A percentile compares a stretch with the other conserved stretches of the same genome.
Conservation (phyloP, 2,888 invertebrate genomes). For the Phasia obesa region DNA sequence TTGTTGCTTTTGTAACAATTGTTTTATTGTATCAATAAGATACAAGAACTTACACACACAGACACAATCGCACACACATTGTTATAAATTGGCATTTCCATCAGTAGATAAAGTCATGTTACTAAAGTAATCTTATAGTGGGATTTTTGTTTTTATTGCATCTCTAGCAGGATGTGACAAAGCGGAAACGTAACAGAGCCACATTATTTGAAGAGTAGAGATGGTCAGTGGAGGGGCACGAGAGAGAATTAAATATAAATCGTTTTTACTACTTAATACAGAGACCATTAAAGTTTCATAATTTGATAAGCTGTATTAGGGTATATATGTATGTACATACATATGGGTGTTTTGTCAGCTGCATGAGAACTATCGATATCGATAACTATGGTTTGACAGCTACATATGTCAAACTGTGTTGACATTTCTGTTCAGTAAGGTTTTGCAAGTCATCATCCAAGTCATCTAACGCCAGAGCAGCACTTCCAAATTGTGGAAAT, state of each 20-base stretch:
- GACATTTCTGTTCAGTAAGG: too few species aligned
- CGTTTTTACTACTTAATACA: background rate
- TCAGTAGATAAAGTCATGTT: conserved; percentile 68
- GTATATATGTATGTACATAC: too few species aligned
- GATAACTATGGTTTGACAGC: too few species aligned
- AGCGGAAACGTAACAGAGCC: conserved; percentile 49
- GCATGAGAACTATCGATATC: too few species aligned
- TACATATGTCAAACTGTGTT: too few species aligned
- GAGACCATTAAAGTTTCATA: too few species aligned
- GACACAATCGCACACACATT: background rate
- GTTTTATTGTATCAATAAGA: conserved; percentile 28
- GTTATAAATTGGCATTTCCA: conserved; percentile 63
- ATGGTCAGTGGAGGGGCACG: background rate
- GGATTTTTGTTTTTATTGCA: conserved; percentile 18
- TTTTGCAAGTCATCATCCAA: too few species aligned
- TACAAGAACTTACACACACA: background rate
- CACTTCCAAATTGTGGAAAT: too few species aligned
- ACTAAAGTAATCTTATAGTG: conserved; percentile 52
- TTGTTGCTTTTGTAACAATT: conserved; percentile 23
- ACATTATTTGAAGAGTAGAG: background rate
- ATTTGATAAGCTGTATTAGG: too few species aligned
- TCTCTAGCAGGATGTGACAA: conserved; percentile 51
- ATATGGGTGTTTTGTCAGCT: too few species aligned
- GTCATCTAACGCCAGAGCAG: too few species aligned
- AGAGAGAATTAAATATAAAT: background rate